Conservation (phyloP, 2,797 vertebrate species). For the Otolemur crassicaudatus region DNA sequence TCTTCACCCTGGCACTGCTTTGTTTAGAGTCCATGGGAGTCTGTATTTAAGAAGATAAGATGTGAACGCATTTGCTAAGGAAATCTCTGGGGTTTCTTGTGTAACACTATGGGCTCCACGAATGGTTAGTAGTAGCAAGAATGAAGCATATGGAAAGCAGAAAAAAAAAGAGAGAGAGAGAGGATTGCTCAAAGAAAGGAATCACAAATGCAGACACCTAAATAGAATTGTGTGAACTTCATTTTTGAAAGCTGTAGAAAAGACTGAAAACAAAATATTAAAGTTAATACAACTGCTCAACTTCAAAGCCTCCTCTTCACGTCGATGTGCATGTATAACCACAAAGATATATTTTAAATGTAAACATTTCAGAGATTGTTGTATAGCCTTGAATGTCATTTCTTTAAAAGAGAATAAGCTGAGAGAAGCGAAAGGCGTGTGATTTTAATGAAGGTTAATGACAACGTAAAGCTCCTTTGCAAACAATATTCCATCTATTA, state of each 20-base stretch:
- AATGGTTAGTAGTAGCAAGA: background rate
- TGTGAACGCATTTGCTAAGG: background rate
- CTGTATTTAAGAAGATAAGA: constrained; percentile 40
- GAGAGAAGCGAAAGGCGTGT: constrained; percentile 17
- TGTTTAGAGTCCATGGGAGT: constrained; percentile 22
- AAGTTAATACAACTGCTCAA: constrained; percentile 28
- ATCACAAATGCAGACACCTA: background rate
- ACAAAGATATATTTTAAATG: constrained; percentile 37
- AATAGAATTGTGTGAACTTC: background rate
- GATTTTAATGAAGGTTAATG: constrained; percentile 51
- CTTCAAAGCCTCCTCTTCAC: background rate
- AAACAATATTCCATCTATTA: constrained; percentile 40
- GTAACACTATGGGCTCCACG: background rate
- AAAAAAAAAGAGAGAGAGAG: background rate
- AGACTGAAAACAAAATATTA: constrained; percentile 35
- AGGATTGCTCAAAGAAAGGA: background rate
- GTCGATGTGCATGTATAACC: background rate
- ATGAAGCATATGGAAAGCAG: background rate
- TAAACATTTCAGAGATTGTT: constrained; percentile 45
- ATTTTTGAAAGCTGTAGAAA: constrained; percentile 41
- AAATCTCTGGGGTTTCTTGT: constrained; percentile 1
- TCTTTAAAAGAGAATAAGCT: constrained; percentile 61
- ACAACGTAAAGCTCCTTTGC: constrained; percentile 39
- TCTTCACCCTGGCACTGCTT: constrained; percentile 18
- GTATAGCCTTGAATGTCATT: background rate